phyloP scores from a whole-genome alignment of 2,113 vertebrate species.

The Scortum barcoo region DNA sequence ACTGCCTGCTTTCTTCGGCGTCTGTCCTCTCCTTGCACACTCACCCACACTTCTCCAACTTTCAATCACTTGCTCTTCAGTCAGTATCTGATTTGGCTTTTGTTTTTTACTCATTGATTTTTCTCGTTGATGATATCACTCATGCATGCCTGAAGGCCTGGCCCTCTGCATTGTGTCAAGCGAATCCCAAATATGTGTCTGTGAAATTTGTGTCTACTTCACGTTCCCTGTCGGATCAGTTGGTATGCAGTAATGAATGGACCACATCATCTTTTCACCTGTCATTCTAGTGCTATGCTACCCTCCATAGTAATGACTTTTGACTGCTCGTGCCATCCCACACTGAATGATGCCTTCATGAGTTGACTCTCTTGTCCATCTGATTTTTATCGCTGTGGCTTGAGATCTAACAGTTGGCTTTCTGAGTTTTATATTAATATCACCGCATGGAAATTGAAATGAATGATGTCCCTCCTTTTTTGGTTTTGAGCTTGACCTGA shows the following conservation, averaged over 20 bases:
- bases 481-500: slow-evolving; percentile 41
- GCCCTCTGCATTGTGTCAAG: slow-evolving; percentile 74
- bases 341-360: slow-evolving; percentile 57
- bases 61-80: slow-evolving; percentile 60
- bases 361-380: slow-evolving; percentile 31
- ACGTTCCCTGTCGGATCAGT: slow-evolving; percentile 41
- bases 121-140: slow-evolving; percentile 39
- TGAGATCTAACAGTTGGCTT: slow-evolving; percentile 35
- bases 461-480: slow-evolving; percentile 19
- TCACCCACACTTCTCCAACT: slow-evolving; percentile 69
- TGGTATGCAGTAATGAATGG: slow-evolving; percentile 60
- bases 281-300: slow-evolving; percentile 58
- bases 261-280: slow-evolving; percentile 41
- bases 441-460: slow-evolving; percentile 69
- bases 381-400: slow-evolving; percentile 38
- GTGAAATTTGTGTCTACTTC: slow-evolving; percentile 62
- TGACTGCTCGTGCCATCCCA: slow-evolving; percentile 53
- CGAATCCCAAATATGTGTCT: slow-evolving; percentile 54
- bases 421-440: slow-evolving; percentile 29
- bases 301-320: slow-evolving; percentile 41
- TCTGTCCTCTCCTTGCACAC: slow-evolving; percentile 71
- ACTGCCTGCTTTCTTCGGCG: slow-evolving; percentile 78
- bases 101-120: slow-evolving; percentile 28
- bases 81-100: slow-evolving; percentile 55
- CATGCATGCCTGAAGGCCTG: slow-evolving; percentile 76